phyloP scores from a whole-genome alignment of 2,888 invertebrate species.

The Pristionchus maxplancki region DNA sequence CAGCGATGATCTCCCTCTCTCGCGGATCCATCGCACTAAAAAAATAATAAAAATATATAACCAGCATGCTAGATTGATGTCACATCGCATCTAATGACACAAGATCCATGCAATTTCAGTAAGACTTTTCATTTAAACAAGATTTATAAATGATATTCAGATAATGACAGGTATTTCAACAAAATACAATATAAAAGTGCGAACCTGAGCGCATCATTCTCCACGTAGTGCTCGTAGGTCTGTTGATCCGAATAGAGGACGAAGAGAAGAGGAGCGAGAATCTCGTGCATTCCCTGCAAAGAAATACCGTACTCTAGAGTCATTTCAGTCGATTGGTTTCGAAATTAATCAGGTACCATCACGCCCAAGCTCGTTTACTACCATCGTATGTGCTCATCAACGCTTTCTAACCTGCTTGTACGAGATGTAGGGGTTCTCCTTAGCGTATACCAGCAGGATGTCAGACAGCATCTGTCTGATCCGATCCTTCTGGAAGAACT shows the following conservation, averaged over 20 bases:
- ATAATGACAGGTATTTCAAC: no score
- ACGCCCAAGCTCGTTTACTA: no score
- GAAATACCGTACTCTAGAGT: neutral
- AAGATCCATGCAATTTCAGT: neutral
- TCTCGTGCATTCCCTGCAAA: conserved; percentile 88
- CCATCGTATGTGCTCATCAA: no score
- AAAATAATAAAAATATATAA: neutral
- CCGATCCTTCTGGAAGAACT: conserved; percentile 85
- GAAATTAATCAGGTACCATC: neutral
- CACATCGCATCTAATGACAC: neutral
- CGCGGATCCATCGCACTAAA: conserved; percentile 60
- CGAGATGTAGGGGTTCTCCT: conserved; percentile 84
- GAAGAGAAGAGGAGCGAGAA: conserved; percentile 87
- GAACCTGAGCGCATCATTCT: conserved; percentile 80
- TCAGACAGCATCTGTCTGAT: conserved; percentile 86
- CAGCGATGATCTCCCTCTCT: conserved; percentile 80
- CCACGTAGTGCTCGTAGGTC: conserved; percentile 83
- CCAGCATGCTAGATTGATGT: no score
- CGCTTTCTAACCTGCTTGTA: conserved; percentile 85
- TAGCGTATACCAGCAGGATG: conserved; percentile 82
- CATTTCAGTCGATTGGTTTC: neutral
- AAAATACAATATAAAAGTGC: no score
- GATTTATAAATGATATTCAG: no score
- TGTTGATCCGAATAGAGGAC: conserved; percentile 87
- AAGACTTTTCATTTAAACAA: neutral